Base-by-base conservation (phyloP, 2,888 invertebrate genomes). In the Charanyca ferruginea region DNA sequence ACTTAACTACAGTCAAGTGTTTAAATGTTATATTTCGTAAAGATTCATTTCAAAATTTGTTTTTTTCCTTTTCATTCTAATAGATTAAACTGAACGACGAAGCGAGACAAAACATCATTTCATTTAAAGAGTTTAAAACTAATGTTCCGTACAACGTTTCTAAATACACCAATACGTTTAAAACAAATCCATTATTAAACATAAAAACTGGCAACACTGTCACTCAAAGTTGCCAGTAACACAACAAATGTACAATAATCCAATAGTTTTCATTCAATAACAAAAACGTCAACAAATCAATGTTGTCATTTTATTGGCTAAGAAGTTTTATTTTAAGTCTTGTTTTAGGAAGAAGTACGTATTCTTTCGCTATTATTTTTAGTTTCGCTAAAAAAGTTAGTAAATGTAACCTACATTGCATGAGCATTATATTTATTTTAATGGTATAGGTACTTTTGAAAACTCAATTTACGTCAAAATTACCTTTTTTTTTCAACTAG, bases 401-500 rank as follows among this genome's bases (percentile, higher is more conserved):
- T n/a, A 7, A 3, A 28, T 28, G 28, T 28, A 28, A 7, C 28
- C 8, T 8, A 35, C 8, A 8, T 9, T 35, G 35, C 8, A 35
- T 35, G n/a, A n/a, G n/a, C n/a, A n/a, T n/a, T n/a, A 35, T 11
- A 9, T 5, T 28, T 32, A 48, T 53, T 54, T 48, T 13, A 47
- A 32, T 41, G 25, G 16, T 18, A 18, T 35, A n/a, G n/a, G n/a
- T n/a, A 22, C 16, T 23, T 11, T 9, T 3, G 16, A 41, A 23
- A 47, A 32, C n/a, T 20, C 3, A 38, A 60, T 23, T 42, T 23
- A 35, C 8, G 28, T 35, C n/a, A 20, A 13, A 23, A 42, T 32
- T 32, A 32, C 32, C 32, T 0, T n/a, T n/a, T n/a, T n/a, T 98
- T 98, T 98, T 98, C 98, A 98, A 98, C 97, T 97, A 98, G 97